Conservation (phyloP, 2,888 invertebrate species). For the Reticulitermes lucifugus region DNA sequence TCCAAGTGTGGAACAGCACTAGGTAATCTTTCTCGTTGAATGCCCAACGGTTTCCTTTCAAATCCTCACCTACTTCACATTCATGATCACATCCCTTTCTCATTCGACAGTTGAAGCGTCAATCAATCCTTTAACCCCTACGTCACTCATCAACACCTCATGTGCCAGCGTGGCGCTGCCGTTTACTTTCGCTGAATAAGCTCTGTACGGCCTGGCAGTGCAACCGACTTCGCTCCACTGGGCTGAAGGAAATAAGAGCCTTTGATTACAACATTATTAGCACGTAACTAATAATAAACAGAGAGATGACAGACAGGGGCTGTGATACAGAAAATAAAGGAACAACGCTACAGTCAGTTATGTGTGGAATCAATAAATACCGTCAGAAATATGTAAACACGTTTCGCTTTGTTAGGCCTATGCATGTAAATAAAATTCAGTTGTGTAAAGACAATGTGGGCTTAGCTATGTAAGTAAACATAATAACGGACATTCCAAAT, state of each 20-base stretch:
- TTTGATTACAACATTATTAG: conserved; percentile 8
- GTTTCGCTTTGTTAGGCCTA: neutral
- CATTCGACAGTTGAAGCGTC: too few relatives aligned
- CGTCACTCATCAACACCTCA: neutral
- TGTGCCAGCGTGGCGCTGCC: neutral
- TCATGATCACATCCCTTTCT: too few relatives aligned
- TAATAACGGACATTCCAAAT: too few relatives aligned
- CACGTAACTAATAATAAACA: neutral
- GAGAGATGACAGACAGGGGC: neutral
- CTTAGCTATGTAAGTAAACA: too few relatives aligned
- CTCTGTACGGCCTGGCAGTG: neutral
- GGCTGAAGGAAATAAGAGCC: neutral
- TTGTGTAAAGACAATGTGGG: too few relatives aligned
- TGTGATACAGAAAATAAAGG: neutral
- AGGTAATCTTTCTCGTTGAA: too few relatives aligned
- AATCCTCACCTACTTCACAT: too few relatives aligned
- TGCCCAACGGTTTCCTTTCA: too few relatives aligned
- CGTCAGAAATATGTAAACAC: neutral
- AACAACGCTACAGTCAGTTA: neutral
- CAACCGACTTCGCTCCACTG: neutral
- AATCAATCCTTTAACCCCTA: neutral
- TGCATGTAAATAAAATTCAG: neutral
- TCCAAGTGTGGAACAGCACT: too few relatives aligned
- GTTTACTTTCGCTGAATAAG: conserved; percentile 5
- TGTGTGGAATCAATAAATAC: neutral